Conservation (phyloP, 2,113 vertebrate species). For the Carassius carassius region DNA sequence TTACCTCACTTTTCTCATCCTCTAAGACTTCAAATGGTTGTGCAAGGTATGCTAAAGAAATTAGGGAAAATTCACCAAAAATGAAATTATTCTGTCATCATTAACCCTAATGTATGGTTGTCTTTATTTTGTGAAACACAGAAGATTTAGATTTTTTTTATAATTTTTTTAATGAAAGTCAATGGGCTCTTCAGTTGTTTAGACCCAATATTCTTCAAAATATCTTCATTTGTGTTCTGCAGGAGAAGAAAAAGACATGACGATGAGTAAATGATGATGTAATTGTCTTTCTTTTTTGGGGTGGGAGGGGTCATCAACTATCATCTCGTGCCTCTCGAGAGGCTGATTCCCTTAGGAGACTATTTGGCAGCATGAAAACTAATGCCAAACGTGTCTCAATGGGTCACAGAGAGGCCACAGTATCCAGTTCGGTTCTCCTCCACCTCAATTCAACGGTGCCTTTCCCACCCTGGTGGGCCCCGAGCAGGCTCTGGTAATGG, state of each 20-base stretch:
- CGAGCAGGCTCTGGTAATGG: no score
- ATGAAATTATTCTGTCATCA: background rate
- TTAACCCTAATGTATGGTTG: background rate
- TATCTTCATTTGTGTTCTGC: background rate
- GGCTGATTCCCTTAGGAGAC: no score
- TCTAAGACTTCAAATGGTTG: background rate
- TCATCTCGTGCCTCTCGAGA: no score
- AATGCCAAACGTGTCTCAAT: no score
- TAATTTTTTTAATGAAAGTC: background rate
- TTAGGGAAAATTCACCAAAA: background rate
- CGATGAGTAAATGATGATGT: background rate
- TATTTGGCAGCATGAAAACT: no score
- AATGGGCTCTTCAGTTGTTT: background rate
- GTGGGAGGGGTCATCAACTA: background rate
- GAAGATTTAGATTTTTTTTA: background rate
- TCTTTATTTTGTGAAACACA: background rate
- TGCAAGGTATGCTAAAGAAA: background rate
- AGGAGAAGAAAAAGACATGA: background rate
- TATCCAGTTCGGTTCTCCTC: no score
- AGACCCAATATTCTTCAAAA: background rate
- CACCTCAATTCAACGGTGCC: no score
- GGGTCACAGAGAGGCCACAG: no score
- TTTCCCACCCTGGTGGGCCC: no score
- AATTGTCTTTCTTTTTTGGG: background rate
- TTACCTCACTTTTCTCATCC: background rate